Evolutionary conservation across 2,797 vertebrate species (phyloP).

Genomic region (Chloroceryle amazona): DNA sequence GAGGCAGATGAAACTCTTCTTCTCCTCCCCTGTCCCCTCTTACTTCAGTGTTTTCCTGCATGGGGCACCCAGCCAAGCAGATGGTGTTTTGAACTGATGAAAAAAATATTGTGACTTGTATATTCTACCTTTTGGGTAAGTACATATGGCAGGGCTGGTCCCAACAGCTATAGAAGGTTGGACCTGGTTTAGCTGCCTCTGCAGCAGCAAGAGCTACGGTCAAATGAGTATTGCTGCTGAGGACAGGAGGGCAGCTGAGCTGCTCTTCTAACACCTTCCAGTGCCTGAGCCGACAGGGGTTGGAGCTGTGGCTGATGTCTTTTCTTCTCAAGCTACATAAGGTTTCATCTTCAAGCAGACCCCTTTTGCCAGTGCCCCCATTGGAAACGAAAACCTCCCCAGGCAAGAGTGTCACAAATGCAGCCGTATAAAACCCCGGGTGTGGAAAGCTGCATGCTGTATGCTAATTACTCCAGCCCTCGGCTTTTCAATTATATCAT

Average conservation of each 20-base stretch:
- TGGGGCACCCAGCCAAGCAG: not conserved
- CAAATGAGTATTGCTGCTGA: not conserved
- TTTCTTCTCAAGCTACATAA: not conserved
- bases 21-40: not conserved
- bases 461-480: slow-evolving; percentile 16
- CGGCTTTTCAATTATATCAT: slow-evolving; percentile 18
- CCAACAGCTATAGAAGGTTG: not conserved
- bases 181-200: not conserved
- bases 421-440: not conserved
- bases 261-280: not conserved
- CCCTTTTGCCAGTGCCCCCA: not conserved
- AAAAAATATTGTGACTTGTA: not conserved
- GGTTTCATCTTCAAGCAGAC: not conserved
- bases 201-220: not conserved
- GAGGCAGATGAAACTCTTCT: not conserved
- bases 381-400: slow-evolving; percentile 18
- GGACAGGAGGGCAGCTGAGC: not conserved
- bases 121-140: not conserved
- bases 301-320: not conserved
- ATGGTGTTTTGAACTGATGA: not conserved
- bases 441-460: not conserved
- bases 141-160: not conserved
- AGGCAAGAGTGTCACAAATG: not conserved
- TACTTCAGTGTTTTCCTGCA: not conserved
- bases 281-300: not conserved